These are phyloP conservation scores for Ranitomeya imitator DNA, from an alignment of 2,113 vertebrate genomes.

Conservation along the genomic window DNA sequence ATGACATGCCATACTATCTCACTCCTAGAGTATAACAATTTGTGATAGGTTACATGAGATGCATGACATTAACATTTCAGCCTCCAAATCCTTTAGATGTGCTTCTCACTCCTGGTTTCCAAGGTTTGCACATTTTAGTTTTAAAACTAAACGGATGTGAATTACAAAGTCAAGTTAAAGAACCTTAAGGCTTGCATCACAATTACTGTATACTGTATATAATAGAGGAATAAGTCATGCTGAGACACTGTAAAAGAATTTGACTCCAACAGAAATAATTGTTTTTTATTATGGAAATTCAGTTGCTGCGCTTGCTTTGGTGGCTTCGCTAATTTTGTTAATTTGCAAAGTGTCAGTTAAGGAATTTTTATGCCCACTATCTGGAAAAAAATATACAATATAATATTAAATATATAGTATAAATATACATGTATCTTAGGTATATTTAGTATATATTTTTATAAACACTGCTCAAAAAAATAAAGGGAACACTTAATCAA, in stretches of 20 bases:
- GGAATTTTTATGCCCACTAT: not conserved
- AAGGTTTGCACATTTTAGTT: conserved; percentile 24
- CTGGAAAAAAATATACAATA: not conserved
- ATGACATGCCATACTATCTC: conserved; percentile 41
- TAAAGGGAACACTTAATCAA: no score
- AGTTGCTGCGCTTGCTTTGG: not conserved
- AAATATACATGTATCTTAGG: no score
- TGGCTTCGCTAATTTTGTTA: not conserved
- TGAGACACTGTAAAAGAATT: not conserved
- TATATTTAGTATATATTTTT: no score
- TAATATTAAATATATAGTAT: no score
- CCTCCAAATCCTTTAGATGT: conserved; percentile 48
- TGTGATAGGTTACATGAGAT: conserved; percentile 51
- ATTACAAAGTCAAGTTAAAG: conserved; percentile 34
- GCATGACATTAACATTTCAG: conserved; percentile 53
- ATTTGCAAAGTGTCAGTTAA: not conserved
- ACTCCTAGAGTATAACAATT: conserved; percentile 35
- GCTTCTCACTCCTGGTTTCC: conserved; percentile 26
- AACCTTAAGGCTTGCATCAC: not conserved
- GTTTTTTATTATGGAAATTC: not conserved
- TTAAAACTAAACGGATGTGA: conserved; percentile 35
- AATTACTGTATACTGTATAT: not conserved
- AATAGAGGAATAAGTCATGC: not conserved
- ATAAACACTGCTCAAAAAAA: no score
- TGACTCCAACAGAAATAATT: not conserved